These are phyloP conservation scores for Hucho hucho DNA, from an alignment of 2,113 vertebrate genomes.

Conservation along the genomic window DNA sequence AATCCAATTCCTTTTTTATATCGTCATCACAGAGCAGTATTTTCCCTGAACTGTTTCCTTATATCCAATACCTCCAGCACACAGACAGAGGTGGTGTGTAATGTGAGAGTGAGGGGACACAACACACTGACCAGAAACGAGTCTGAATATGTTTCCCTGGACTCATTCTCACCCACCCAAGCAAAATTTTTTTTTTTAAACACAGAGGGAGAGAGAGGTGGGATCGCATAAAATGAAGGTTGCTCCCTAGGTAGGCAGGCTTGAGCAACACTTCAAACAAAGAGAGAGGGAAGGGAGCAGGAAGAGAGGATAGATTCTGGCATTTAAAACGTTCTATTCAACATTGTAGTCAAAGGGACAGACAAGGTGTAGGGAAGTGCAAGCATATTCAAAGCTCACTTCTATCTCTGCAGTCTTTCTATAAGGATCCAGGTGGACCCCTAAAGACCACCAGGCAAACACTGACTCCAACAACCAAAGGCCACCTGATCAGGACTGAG, in stretches of 20 bases:
- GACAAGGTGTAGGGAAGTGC: neutral
- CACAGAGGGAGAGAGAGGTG: too few species aligned
- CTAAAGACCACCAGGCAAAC: neutral
- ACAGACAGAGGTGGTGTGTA: neutral
- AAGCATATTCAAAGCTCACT: neutral
- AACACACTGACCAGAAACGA: slow-evolving; percentile 9
- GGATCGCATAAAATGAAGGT: neutral
- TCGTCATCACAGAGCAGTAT: neutral
- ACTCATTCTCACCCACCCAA: neutral
- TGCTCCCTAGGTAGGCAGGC: neutral
- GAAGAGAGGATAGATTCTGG: slow-evolving; percentile 5
- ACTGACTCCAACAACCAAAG: too few species aligned
- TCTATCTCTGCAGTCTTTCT: neutral
- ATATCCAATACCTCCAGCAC: neutral
- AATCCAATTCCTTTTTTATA: too few species aligned
- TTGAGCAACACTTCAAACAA: neutral
- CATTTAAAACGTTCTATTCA: slow-evolving; percentile 3
- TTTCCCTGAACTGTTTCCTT: slow-evolving; percentile 24
- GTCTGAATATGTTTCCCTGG: slow-evolving; percentile 22
- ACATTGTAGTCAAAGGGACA: neutral
- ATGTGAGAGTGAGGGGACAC: neutral
- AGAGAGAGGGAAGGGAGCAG: neutral
- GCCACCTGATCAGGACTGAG: too few species aligned
- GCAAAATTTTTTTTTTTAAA: too few species aligned
- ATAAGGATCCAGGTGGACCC: neutral